Base-by-base conservation (phyloP, 2,113 vertebrate genomes). In the Mastomys natalensis region DNA sequence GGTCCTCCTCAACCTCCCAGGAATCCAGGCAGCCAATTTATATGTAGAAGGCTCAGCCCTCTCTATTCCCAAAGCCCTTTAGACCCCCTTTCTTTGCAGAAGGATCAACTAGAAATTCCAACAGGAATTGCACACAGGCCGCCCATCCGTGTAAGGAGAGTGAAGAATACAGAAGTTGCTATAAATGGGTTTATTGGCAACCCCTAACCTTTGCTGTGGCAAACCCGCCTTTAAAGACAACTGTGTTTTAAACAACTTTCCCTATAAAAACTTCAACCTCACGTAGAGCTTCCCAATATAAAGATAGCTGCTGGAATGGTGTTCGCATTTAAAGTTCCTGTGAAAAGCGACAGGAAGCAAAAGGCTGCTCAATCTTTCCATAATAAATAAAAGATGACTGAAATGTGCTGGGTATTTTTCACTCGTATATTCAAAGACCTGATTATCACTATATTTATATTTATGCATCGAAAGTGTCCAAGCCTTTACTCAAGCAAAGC, bases 171-270 rank as follows among this genome's bases (percentile, higher is more conserved):
- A 98, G 96, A 96, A 97, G 97, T 95, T 86, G 86, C 91, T 93
- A 64, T 97, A 97, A 98, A 96, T 70, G 89, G 45, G 64, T 98
- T 98, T 97, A 98, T 81, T 96, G 68, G 93, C 80, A 98, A 94
- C 95, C 96, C 89, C 86, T 98, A 97, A 96, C 97, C 97, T 96
- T 88, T 95, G 84, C 95, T 97, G 93, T 95, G 77, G 68, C 93
- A 97, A 97, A 95, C 76, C 87, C 0, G 70, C 84, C 94, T 95
- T 97, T 96, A 97, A 96, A 96, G 91, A 97, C 94, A 92, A 95
- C 92, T 95, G 78, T 93, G 77, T 96, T 97, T 97, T 94, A 97
- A 97, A 96, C 78, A 94, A 94, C 66, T 97, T 97, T 73, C 78
- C 84, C 91, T 90, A 92, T 98, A 97, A 98, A 98, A 98, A 94